Conservation (phyloP, 1,140 invertebrate genomes). For the Lasioglossum albipes region DNA sequence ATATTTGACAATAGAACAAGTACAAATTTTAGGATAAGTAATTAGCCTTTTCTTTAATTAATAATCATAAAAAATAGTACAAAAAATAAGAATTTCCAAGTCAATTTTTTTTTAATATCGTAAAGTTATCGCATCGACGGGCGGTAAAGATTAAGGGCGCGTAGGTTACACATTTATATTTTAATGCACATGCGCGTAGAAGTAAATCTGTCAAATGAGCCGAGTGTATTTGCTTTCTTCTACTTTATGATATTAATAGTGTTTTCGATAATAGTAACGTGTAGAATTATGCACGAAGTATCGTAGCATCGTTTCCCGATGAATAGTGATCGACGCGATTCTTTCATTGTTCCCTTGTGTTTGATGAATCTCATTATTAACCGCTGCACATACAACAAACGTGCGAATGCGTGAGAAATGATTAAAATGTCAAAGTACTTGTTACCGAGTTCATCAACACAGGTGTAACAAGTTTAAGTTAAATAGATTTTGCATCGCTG, state of each 20-base stretch:
- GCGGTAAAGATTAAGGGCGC: not conserved
- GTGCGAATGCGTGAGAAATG: constrained; percentile 3
- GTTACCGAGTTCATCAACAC: constrained; percentile 23
- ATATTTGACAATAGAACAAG: not conserved
- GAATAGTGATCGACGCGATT: not conserved
- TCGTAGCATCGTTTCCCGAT: not conserved
- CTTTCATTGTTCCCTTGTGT: not conserved
- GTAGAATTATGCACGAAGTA: constrained; percentile 21
- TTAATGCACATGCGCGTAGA: constrained; percentile 36
- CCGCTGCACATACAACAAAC: not conserved
- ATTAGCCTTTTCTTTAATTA: not conserved
- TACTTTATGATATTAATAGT: constrained; percentile 26
- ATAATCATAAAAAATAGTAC: not conserved
- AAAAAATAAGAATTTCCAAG: not conserved
- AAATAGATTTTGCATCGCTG: not conserved
- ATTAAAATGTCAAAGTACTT: constrained; percentile 26
- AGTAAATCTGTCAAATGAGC: constrained; percentile 26
- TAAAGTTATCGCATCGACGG: not conserved
- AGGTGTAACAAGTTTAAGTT: not conserved
- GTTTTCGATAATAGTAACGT: constrained; percentile 10
- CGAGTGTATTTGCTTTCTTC: constrained; percentile 20
- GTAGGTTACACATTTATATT: not conserved
- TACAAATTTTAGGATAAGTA: no score
- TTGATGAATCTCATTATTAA: not conserved
- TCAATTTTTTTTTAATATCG: not conserved